Evolutionary conservation across 2,113 vertebrate genomes (phyloP).

Genomic region (Erinaceus europaeus): DNA sequence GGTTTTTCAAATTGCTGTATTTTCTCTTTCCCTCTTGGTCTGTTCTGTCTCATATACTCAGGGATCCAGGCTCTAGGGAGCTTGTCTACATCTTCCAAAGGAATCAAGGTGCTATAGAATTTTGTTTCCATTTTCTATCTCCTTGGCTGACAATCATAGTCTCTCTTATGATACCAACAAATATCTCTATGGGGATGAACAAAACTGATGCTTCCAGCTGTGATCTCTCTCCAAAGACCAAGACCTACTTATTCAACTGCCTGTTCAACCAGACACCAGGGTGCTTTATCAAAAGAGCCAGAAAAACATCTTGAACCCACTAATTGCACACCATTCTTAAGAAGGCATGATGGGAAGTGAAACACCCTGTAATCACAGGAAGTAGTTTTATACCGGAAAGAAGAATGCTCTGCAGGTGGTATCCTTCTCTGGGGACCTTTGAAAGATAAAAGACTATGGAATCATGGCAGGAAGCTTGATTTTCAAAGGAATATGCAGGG

Average conservation of each 20-base stretch:
- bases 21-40: too few relatives aligned
- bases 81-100: background rate
- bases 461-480: background rate
- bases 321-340: background rate
- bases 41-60: background rate
- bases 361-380: background rate
- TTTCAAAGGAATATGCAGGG: background rate
- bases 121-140: background rate
- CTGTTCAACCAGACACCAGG: background rate
- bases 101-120: background rate
- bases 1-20: background rate
- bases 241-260: background rate
- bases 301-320: background rate
- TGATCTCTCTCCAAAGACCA: background rate
- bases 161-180: background rate
- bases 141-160: background rate
- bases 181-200: background rate
- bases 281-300: background rate
- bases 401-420: background rate
- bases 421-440: background rate
- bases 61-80: background rate
- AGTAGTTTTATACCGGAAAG: background rate
- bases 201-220: background rate
- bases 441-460: background rate
- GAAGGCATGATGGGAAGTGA: background rate